phyloP scores from a whole-genome alignment of 2,797 vertebrate species.

The Lates japonicus region DNA sequence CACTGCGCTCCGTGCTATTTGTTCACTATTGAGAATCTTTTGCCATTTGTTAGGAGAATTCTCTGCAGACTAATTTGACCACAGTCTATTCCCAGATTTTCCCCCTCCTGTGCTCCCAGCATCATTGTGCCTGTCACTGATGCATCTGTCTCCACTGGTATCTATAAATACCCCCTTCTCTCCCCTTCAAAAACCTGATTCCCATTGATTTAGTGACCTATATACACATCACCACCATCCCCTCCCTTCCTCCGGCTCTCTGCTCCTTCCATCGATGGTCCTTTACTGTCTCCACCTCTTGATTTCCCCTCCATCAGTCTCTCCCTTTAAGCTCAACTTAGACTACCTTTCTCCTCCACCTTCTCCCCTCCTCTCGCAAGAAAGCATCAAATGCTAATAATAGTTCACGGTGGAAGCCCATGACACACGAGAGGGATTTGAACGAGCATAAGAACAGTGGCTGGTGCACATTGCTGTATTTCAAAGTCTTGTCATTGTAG shows the following conservation, averaged over 20 bases:
- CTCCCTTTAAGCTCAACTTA: conserved; percentile 59
- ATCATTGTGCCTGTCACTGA: conserved; percentile 78
- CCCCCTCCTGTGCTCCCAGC: conserved; percentile 53
- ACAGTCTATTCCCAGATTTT: conserved; percentile 59
- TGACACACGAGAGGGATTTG: conserved; percentile 74
- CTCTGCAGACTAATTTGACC: conserved; percentile 73
- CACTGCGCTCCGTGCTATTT: conserved; percentile 40
- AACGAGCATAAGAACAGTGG: conserved; percentile 62
- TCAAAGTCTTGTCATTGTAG: conserved; percentile 70
- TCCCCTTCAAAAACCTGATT: conserved; percentile 87
- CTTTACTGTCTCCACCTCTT: conserved; percentile 71
- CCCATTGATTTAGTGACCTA: conserved; percentile 90
- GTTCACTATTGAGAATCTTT: conserved; percentile 61
- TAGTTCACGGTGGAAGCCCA: conserved; percentile 78
- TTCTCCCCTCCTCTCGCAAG: conserved; percentile 60
- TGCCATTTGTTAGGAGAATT: conserved; percentile 70
- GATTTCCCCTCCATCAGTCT: conserved; percentile 58
- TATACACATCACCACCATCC: conserved; percentile 83
- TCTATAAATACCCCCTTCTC: conserved; percentile 86
- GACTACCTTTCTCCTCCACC: conserved; percentile 56
- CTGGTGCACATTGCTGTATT: conserved; percentile 63
- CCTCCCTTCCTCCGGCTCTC: conserved; percentile 54
- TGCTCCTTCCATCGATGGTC: conserved; percentile 70
- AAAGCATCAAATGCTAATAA: conserved; percentile 82
- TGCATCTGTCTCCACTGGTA: conserved; percentile 80